Evolutionary conservation across 2,888 invertebrate species (phyloP).

Genomic region (Ligdia adustata): DNA sequence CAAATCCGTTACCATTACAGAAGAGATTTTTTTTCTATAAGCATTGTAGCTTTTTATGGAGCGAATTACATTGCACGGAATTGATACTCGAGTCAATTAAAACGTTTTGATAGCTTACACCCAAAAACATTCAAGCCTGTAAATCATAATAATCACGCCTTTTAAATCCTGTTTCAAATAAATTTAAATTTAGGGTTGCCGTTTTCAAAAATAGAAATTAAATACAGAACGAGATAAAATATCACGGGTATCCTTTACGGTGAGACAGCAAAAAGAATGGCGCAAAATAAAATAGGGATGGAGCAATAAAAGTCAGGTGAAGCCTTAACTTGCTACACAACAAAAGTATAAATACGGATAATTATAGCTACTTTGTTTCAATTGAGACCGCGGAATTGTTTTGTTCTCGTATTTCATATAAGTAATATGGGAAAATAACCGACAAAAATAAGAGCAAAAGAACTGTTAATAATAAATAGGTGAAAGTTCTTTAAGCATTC

Average conservation of each 20-base stretch:
- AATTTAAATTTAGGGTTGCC: constrained; percentile 22
- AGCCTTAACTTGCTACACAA: constrained; percentile 31
- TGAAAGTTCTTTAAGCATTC: too few relatives aligned
- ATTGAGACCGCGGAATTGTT: constrained; percentile 24
- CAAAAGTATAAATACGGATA: constrained; percentile 25
- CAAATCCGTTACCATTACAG: too few relatives aligned
- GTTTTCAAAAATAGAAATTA: constrained; percentile 29
- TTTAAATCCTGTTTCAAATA: constrained; percentile 28
- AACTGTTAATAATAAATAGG: too few relatives aligned
- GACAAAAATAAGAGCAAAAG: constrained; percentile 5
- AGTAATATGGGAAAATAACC: constrained; percentile 2
- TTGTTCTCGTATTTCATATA: constrained; percentile 12
- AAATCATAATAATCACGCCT: constrained; percentile 23
- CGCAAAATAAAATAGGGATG: constrained; percentile 37
- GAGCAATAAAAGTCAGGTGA: constrained; percentile 42
- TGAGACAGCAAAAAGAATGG: constrained; percentile 37
- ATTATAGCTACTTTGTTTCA: constrained; percentile 26
- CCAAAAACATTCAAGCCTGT: constrained; percentile 15
- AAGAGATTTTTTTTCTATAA: too few relatives aligned
- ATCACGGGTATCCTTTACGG: constrained; percentile 30
- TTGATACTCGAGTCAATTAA: background rate
- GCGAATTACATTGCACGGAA: background rate
- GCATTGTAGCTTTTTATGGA: too few relatives aligned
- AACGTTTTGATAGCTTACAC: constrained; percentile 8
- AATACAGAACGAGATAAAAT: constrained; percentile 29